Percentiles rank a stretch among this genome's conserved stretches.
These are phyloP conservation scores for Mustela lutreola DNA, from an alignment of 2,113 vertebrate species.

Conservation along the genomic window DNA sequence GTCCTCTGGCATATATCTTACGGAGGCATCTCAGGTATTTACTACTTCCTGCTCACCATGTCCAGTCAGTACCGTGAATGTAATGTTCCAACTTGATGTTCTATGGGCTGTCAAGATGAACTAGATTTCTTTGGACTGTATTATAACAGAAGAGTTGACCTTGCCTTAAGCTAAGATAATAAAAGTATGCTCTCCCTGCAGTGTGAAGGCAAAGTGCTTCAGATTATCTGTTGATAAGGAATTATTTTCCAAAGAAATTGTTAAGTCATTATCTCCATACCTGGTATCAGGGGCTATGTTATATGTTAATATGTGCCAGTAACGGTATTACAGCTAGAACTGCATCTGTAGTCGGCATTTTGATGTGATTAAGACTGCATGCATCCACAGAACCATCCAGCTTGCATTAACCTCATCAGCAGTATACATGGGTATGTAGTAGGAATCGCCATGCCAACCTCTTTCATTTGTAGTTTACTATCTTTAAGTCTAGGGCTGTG, in stretches of 20 bases:
- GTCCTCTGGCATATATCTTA: not conserved
- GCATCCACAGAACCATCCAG: not conserved
- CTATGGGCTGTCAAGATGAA: conserved; percentile 39
- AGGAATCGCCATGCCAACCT: not conserved
- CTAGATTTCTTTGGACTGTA: conserved; percentile 26
- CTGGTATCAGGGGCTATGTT: not conserved
- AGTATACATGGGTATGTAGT: not conserved
- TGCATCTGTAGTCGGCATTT: not conserved
- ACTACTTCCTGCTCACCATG: conserved; percentile 39
- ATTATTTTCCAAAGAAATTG: conserved; percentile 49
- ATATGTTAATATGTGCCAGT: not conserved
- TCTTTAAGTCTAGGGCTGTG: not conserved
- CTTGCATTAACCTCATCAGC: not conserved
- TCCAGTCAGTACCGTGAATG: not conserved
- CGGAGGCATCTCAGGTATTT: not conserved
- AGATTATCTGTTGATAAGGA: conserved; percentile 62
- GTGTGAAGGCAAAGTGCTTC: not conserved
- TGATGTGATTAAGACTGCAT: not conserved
- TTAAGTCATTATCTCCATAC: not conserved
- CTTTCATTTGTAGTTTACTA: conserved; percentile 2
- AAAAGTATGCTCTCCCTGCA: conserved; percentile 29
- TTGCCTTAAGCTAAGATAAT: conserved; percentile 46
- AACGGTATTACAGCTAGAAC: not conserved
- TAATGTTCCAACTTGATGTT: conserved; percentile 32
- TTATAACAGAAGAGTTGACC: conserved; percentile 10